Percentiles rank a stretch among this genome's conserved stretches.
These are phyloP conservation scores for Pterocles burchelli DNA, from an alignment of 2,113 vertebrate genomes.

Conservation along the genomic window DNA sequence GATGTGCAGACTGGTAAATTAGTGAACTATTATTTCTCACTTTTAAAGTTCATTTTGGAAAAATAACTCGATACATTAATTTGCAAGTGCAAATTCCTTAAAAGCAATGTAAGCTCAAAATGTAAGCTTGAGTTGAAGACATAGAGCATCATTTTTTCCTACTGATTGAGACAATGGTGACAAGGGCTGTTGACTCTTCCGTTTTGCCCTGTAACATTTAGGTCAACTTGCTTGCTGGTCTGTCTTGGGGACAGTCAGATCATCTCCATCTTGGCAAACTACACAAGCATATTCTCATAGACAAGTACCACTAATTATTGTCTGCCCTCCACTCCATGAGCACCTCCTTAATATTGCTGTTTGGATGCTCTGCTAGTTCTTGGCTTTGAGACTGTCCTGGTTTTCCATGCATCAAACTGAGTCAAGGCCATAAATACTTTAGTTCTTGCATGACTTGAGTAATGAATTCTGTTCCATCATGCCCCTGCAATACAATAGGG, in stretches of 20 bases:
- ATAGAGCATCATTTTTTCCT: background rate
- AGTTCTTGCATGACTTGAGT: background rate
- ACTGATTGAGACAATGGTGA: background rate
- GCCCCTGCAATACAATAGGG: background rate
- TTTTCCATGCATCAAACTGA: background rate
- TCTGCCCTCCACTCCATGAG: background rate
- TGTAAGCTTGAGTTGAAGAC: background rate
- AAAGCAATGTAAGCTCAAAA: background rate
- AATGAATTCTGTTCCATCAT: background rate
- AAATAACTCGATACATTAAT: background rate
- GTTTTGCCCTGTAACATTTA: background rate
- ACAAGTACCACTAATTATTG: rapidly evolving
- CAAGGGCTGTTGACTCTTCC: background rate
- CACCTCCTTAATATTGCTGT: background rate
- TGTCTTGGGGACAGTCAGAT: background rate
- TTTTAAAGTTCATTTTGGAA: background rate
- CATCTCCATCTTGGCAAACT: background rate
- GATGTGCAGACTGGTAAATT: background rate
- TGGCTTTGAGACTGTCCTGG: background rate
- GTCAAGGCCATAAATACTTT: background rate
- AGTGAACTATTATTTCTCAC: background rate
- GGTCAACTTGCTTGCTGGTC: background rate
- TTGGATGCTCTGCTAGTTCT: background rate
- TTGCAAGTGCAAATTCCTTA: background rate
- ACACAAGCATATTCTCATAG: background rate